These are phyloP conservation scores for Urocitellus parryii DNA, from an alignment of 2,113 vertebrate species.

Conservation along the genomic window DNA sequence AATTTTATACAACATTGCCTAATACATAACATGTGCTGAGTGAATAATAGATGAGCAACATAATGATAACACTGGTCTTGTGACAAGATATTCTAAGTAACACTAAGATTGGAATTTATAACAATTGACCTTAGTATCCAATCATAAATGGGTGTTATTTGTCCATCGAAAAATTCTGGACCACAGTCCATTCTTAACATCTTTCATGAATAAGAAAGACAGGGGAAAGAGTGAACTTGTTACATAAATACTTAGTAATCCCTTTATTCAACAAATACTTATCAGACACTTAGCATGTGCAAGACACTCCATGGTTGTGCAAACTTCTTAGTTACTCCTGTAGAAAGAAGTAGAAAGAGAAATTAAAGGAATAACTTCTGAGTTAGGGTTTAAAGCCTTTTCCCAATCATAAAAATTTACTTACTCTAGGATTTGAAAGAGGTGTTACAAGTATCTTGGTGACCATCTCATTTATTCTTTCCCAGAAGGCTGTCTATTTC, in stretches of 20 bases:
- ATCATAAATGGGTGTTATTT: not conserved
- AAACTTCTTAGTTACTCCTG: not conserved
- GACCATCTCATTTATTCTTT: not conserved
- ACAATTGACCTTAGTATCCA: not conserved
- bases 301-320: not conserved
- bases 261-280: not conserved
- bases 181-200: not conserved
- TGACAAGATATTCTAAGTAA: not conserved
- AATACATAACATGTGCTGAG: not conserved
- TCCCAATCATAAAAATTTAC: no score
- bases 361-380: not conserved
- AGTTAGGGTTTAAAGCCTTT: not conserved
- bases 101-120: not conserved
- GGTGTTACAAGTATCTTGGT: not conserved
- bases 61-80: not conserved
- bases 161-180: not conserved
- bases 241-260: not conserved
- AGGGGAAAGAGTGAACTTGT: not conserved
- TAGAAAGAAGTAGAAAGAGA: not conserved
- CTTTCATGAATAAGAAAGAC: not conserved
- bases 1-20: not conserved
- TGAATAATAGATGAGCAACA: not conserved
- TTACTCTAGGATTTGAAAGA: not conserved
- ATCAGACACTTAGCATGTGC: not conserved
- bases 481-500: not conserved